These are phyloP conservation scores for Siderastrea radians DNA, from an alignment of 92 coral and sea anemone genomes.

Conservation along the genomic window DNA sequence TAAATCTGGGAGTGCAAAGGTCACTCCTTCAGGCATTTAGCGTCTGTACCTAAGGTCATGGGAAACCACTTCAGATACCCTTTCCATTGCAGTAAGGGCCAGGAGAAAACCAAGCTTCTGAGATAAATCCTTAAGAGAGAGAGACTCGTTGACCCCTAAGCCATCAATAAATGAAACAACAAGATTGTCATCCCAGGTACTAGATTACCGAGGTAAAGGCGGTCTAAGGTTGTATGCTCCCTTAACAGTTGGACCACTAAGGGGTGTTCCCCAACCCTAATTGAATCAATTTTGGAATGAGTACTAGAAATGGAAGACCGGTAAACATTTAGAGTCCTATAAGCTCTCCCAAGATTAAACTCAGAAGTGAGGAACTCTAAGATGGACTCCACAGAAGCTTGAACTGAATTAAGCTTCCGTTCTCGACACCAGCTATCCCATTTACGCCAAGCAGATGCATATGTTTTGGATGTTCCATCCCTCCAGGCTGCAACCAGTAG, in stretches of 20 bases:
- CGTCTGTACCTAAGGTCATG: slow-evolving; percentile 73
- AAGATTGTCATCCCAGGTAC: slow-evolving; percentile 61
- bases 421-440: slow-evolving; percentile 72
- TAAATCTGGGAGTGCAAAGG: slow-evolving; percentile 64
- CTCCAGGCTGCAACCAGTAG: slow-evolving; percentile 74
- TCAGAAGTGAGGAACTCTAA: slow-evolving; percentile 60
- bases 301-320: slow-evolving; percentile 64
- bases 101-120: slow-evolving; percentile 65
- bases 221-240: slow-evolving; percentile 59
- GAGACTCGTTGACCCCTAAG: slow-evolving; percentile 62
- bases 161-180: slow-evolving; percentile 35
- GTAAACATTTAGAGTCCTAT: slow-evolving; percentile 72
- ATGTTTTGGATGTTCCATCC: slow-evolving; percentile 40
- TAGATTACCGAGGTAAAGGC: slow-evolving; percentile 67
- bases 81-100: slow-evolving; percentile 48
- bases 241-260: slow-evolving; percentile 62
- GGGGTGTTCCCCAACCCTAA: slow-evolving; percentile 67
- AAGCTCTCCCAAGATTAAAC: slow-evolving; percentile 65
- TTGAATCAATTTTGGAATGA: slow-evolving; percentile 54
- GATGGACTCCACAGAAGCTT: slow-evolving; percentile 54
- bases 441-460: slow-evolving; percentile 69
- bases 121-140: slow-evolving; percentile 59
- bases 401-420: slow-evolving; percentile 64
- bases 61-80: slow-evolving; percentile 68
- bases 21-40: slow-evolving; percentile 65